Percentiles rank a stretch among this genome's conserved stretches.
Conservation (phyloP, 2,113 vertebrate genomes). For the Hymenochirus boettgeri region DNA sequence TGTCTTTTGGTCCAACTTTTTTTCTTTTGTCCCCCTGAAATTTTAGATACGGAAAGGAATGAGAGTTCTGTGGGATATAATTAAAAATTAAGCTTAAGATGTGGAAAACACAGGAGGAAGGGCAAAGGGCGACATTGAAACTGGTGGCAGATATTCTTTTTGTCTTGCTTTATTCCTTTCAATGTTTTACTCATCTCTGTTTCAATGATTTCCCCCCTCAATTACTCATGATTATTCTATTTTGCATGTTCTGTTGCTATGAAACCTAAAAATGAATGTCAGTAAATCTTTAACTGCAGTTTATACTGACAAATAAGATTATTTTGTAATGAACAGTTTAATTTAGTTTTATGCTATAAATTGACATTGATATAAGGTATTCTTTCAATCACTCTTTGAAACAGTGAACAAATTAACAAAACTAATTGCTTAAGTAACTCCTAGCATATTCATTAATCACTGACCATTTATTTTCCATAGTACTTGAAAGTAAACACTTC, state of each 20-base stretch:
- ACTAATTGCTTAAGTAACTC: slow-evolving; percentile 32
- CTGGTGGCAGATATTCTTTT: too few relatives aligned
- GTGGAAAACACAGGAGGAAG: too few relatives aligned
- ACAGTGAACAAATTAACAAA: slow-evolving; percentile 25
- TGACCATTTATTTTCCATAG: slow-evolving; percentile 13
- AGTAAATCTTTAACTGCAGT: not conserved
- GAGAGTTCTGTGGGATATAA: too few relatives aligned
- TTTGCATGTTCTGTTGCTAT: not conserved
- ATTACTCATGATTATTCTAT: not conserved
- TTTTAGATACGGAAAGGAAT: too few relatives aligned
- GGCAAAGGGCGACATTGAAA: too few relatives aligned
- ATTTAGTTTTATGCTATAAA: slow-evolving; percentile 14
- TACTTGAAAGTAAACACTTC: not conserved
- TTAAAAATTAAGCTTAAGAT: too few relatives aligned
- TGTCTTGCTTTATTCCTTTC: too few relatives aligned
- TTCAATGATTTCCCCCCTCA: too few relatives aligned
- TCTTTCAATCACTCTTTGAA: not conserved
- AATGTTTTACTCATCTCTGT: too few relatives aligned
- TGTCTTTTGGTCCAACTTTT: too few relatives aligned
- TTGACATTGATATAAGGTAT: slow-evolving; percentile 28
- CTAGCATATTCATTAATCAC: slow-evolving; percentile 26
- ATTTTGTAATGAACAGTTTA: slow-evolving; percentile 14
- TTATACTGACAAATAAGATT: not conserved
- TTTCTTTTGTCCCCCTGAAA: too few relatives aligned
- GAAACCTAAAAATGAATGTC: not conserved